phyloP scores from a whole-genome alignment of 2,113 vertebrate genomes.

The Capra hircus region DNA sequence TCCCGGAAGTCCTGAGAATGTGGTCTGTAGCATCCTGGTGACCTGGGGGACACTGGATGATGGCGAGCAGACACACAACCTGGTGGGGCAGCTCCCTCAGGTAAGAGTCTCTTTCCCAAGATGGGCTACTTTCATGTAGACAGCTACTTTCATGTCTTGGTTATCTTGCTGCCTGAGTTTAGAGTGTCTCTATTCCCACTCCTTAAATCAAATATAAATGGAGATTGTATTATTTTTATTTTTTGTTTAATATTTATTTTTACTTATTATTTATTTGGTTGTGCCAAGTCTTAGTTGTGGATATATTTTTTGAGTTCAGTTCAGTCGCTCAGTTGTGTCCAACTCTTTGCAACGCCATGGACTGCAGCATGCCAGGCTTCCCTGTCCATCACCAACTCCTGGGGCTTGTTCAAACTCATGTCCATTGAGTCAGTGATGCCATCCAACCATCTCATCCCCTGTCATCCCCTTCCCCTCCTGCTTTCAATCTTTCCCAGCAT shows the following conservation, averaged over 20 bases:
- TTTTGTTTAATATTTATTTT: not conserved
- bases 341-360: not conserved
- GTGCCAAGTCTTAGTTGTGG: not conserved
- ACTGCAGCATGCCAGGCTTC: not conserved
- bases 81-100: not conserved
- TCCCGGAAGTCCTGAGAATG: not conserved
- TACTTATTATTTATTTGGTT: not conserved
- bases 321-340: fast-evolving
- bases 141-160: not conserved
- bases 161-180: not conserved
- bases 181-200: not conserved
- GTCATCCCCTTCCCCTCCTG: not conserved
- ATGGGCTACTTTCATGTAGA: not conserved
- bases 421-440: not conserved
- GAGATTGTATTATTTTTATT: not conserved
- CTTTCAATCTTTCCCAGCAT: not conserved
- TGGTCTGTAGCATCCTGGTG: not conserved
- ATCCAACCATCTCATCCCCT: not conserved
- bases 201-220: not conserved
- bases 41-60: not conserved
- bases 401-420: not conserved
- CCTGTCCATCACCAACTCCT: not conserved
- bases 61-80: not conserved
- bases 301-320: not conserved
- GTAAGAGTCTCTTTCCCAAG: not conserved